A percentile compares a stretch with the other conserved stretches of the same genome.
These are phyloP conservation scores for Dicyrtoma fusca DNA, from an alignment of 2,888 invertebrate species.

Conservation along the genomic window DNA sequence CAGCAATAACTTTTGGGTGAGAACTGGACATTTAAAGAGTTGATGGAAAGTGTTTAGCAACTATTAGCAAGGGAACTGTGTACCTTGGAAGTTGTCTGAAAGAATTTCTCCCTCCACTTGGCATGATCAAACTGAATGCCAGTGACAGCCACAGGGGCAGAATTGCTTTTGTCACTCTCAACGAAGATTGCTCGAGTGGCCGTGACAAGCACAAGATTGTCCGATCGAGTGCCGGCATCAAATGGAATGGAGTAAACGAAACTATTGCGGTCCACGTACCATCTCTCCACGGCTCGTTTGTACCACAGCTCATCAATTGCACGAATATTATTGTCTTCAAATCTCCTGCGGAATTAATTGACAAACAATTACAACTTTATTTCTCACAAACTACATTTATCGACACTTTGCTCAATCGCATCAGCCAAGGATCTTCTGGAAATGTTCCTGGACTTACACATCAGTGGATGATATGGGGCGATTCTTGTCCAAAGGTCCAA, in stretches of 20 bases:
- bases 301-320: slow-evolving; percentile 91
- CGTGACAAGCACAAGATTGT: slow-evolving; percentile 71
- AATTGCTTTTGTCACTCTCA: slow-evolving; percentile 70
- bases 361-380: slow-evolving; percentile 5
- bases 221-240: slow-evolving; percentile 67
- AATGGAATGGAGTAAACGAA: slow-evolving; percentile 89
- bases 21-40: too few species aligned
- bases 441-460: slow-evolving; percentile 25
- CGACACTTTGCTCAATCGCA: too few species aligned
- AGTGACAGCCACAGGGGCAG: slow-evolving; percentile 89
- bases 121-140: slow-evolving; percentile 85
- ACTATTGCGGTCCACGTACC: slow-evolving; percentile 81
- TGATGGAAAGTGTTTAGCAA: neutral
- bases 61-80: slow-evolving; percentile 57
- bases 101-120: slow-evolving; percentile 79
- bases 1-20: too few species aligned
- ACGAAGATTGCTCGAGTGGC: slow-evolving; percentile 91
- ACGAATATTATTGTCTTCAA: slow-evolving; percentile 73
- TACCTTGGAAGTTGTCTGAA: slow-evolving; percentile 86
- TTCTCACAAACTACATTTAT: too few species aligned
- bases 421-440: too few species aligned
- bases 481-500: slow-evolving; percentile 63
- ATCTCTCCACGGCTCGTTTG: slow-evolving; percentile 86
- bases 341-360: slow-evolving; percentile 61
- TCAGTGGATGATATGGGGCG: slow-evolving; percentile 15